Base-by-base conservation (phyloP, 2,888 invertebrate genomes). In the Germaria angustata region DNA sequence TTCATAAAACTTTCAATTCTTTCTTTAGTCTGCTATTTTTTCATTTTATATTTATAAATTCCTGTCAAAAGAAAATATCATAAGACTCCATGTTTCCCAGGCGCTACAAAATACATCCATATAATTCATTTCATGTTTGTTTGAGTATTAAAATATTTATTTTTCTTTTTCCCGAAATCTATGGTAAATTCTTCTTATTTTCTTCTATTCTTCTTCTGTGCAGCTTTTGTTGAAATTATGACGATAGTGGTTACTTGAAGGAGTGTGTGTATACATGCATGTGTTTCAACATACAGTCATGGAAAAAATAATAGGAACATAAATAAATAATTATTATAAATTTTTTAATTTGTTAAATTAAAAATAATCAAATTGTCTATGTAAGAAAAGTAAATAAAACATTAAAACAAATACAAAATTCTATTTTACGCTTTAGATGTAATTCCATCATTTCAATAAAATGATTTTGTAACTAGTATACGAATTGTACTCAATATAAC, bases 231-330 rank as follows among this genome's bases (percentile, higher is more conserved):
- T 32, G 15, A 36, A 77, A 59, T 68, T 77, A 72, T 77, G 72
- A 77, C 72, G 77, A 77, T 76, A 81, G 53, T 81, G 76, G 77
- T 68, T n/a, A n/a, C n/a, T n/a, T n/a, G n/a, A n/a, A n/a, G n/a
- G n/a, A n/a, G n/a, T n/a, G n/a, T n/a, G n/a, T n/a, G n/a, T n/a
- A n/a, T n/a, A n/a, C n/a, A n/a, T n/a, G n/a, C n/a, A n/a, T n/a
- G n/a, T n/a, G n/a, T n/a, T n/a, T n/a, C n/a, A n/a, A n/a, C n/a
- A n/a, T n/a, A n/a, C n/a, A n/a, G n/a, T n/a, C n/a, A n/a, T n/a
- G 15, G n/a, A 6, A 6, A 15, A n/a, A 17, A 13, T 0, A 66
- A 24, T 2, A 34, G 22, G 28, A 28, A 28, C 28, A 28, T 28
- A 28, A 3, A 28, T 28, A 28, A n/a, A n/a, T n/a, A n/a, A n/a